Evolutionary conservation across 2,797 vertebrate species (phyloP).

Genomic region (Heliangelus exortis): DNA sequence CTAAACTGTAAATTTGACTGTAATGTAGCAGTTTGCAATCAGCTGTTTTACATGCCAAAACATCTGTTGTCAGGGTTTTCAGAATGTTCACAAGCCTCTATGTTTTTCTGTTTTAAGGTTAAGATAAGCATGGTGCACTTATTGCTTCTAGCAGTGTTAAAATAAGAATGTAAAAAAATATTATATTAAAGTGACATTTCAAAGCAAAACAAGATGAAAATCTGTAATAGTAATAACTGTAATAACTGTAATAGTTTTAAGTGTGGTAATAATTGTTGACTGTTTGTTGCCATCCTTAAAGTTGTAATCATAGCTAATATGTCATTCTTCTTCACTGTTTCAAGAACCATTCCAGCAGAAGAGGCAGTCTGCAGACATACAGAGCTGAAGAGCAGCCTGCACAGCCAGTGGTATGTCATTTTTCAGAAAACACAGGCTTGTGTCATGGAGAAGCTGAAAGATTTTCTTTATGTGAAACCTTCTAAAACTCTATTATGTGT

Average conservation of each 20-base stretch:
- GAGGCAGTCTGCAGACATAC: constrained; percentile 84
- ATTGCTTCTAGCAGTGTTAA: neutral
- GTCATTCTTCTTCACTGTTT: neutral
- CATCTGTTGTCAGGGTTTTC: neutral
- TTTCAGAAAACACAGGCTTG: neutral
- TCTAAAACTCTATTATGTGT: neutral
- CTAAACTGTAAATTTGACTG: neutral
- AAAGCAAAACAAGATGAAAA: neutral
- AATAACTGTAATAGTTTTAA: neutral
- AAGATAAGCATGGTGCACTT: neutral
- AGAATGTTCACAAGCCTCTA: neutral
- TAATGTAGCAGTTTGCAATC: neutral
- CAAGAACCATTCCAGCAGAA: constrained; percentile 87
- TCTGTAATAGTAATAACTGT: neutral
- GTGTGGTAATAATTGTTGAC: neutral
- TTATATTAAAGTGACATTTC: fast-evolving
- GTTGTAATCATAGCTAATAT: neutral
- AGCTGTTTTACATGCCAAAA: neutral
- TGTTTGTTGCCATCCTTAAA: neutral
- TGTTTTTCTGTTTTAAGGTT: neutral
- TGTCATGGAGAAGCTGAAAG: neutral
- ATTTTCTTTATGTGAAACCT: neutral
- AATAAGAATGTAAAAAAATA: neutral
- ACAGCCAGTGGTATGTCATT: constrained; percentile 85
- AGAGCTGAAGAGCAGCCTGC: constrained; percentile 86